Percentiles rank a stretch among this genome's conserved stretches.
These are phyloP conservation scores for Spodoptera exigua DNA, from an alignment of 2,888 invertebrate genomes.

Conservation along the genomic window DNA sequence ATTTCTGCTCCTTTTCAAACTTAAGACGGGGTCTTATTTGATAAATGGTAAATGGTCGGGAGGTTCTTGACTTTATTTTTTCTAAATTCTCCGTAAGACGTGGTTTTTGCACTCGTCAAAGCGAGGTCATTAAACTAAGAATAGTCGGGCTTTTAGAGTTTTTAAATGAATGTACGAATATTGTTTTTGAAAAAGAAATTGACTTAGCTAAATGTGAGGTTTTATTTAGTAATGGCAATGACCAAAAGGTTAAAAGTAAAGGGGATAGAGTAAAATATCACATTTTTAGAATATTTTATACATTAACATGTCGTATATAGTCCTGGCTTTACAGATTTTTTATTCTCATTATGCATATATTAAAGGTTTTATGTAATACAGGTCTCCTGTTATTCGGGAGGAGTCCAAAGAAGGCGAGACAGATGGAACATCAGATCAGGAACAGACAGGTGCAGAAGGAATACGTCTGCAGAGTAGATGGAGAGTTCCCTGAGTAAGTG, in stretches of 20 bases:
- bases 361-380: slow-evolving; percentile 47
- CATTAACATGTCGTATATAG: too few relatives aligned
- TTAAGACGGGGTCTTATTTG: slow-evolving; percentile 5
- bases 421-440: slow-evolving; percentile 98
- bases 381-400: slow-evolving; percentile 97
- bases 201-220: too few relatives aligned
- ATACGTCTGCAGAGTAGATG: slow-evolving; percentile 98
- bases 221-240: too few relatives aligned
- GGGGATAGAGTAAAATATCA: too few relatives aligned
- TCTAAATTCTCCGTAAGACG: background rate
- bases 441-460: slow-evolving; percentile 97
- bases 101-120: too few relatives aligned
- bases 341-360: background rate
- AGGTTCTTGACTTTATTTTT: background rate
- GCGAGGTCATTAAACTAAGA: too few relatives aligned
- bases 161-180: too few relatives aligned
- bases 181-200: background rate
- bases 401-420: slow-evolving; percentile 97
- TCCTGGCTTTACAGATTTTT: too few relatives aligned
- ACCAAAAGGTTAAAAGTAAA: too few relatives aligned
- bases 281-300: too few relatives aligned
- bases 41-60: slow-evolving; percentile 10
- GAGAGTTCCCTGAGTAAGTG: slow-evolving; percentile 96
- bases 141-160: too few relatives aligned
- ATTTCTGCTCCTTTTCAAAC: slow-evolving; percentile 10